phyloP scores from a whole-genome alignment of 2,113 vertebrate genomes.

The Plecotus auritus region DNA sequence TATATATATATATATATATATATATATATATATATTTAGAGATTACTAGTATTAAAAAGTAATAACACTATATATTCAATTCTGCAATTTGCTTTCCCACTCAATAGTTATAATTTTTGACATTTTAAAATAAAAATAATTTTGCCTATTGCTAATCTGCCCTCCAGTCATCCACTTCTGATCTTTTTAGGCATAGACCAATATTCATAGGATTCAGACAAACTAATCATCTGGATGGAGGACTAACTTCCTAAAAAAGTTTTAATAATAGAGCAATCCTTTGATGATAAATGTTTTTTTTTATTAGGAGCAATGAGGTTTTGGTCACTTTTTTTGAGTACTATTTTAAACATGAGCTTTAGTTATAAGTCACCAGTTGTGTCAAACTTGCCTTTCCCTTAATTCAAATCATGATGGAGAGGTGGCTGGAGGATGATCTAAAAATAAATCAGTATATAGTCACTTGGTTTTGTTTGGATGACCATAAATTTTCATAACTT shows the following conservation, averaged over 20 bases:
- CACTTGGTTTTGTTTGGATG: neutral
- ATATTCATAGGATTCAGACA: neutral
- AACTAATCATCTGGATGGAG: neutral
- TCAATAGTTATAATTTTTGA: neutral
- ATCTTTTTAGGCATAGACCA: neutral
- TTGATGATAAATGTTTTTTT: neutral
- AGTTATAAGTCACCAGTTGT: neutral
- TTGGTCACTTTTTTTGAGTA: neutral
- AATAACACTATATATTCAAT: neutral
- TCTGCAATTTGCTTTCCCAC: neutral
- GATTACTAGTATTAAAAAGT: neutral
- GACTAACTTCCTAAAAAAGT: neutral
- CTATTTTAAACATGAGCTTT: neutral
- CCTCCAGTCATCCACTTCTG: neutral
- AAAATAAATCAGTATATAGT: neutral
- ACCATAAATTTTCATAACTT: neutral
- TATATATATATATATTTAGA: too few species aligned
- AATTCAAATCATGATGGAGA: neutral
- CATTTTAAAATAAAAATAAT: slow-evolving; percentile 23
- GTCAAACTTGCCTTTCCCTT: neutral
- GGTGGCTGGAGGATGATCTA: neutral
- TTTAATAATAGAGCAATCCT: neutral
- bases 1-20: too few species aligned
- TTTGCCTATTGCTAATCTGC: neutral
- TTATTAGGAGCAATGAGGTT: neutral